phyloP scores from a whole-genome alignment of 30 jellyfish, hydroid and myxozoan species.

The Cassiopea xamachana region DNA sequence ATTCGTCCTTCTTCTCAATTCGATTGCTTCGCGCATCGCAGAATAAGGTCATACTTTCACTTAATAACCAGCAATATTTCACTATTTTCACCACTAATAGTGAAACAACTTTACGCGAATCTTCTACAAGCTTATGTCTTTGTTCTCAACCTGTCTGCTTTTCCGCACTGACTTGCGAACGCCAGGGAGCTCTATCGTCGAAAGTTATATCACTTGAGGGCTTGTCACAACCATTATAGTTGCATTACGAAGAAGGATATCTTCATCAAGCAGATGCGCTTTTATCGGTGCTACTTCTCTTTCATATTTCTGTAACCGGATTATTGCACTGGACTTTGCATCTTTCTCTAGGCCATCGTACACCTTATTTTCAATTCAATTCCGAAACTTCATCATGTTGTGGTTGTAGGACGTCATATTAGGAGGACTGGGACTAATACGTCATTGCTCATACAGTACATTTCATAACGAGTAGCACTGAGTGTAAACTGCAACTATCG shows the following conservation, averaged over 20 bases:
- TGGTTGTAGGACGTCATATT: constrained; percentile 40
- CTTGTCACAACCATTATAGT: background rate
- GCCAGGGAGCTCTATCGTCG: background rate
- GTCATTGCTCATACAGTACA: background rate
- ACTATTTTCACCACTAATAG: background rate
- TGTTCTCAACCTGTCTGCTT: constrained; percentile 4
- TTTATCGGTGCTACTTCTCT: background rate
- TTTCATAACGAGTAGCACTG: too few species aligned
- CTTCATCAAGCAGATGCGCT: background rate
- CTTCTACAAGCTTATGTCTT: constrained; percentile 4
- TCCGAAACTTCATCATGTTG: background rate
- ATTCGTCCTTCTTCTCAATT: background rate
- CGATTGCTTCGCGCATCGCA: background rate
- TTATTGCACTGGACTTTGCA: constrained; percentile 1
- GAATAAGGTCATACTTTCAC: background rate
- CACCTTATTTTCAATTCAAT: background rate
- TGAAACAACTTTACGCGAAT: background rate
- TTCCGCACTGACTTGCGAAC: background rate
- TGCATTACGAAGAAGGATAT: background rate
- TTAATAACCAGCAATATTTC: background rate
- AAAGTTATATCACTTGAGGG: background rate
- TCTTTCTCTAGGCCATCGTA: background rate
- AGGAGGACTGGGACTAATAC: constrained; percentile 24
- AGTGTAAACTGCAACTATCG: too few species aligned
- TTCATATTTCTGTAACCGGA: constrained; percentile 6